Evolutionary conservation across 92 coral and sea anemone genomes (phyloP).

Genomic region (Palythoa caribaeorum): DNA sequence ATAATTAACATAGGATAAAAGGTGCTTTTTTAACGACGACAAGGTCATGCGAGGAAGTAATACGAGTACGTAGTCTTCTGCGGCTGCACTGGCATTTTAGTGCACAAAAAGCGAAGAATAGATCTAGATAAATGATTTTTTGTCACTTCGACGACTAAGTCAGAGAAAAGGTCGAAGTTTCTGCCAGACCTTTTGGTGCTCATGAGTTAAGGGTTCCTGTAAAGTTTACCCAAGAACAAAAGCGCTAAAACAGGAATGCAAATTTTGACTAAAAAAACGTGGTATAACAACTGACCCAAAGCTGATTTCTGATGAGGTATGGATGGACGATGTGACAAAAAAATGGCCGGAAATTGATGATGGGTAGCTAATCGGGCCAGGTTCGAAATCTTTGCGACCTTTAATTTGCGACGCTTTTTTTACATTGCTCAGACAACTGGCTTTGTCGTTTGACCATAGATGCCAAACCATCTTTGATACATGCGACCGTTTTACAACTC

Average conservation of each 20-base stretch:
- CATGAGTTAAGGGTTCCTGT: slow-evolving; percentile 40
- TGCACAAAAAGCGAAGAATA: too few relatives aligned
- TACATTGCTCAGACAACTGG: too few relatives aligned
- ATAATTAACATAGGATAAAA: neutral
- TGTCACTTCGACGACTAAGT: slow-evolving; percentile 1
- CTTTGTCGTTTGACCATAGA: too few relatives aligned
- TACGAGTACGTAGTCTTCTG: too few relatives aligned
- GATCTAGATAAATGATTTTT: slow-evolving; percentile 16
- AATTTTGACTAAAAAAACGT: slow-evolving; percentile 1
- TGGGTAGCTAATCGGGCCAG: slow-evolving; percentile 3
- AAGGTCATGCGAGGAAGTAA: too few relatives aligned
- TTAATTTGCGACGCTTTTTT: too few relatives aligned
- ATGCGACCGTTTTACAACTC: too few relatives aligned
- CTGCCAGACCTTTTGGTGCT: slow-evolving; percentile 54
- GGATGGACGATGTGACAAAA: slow-evolving; percentile 27
- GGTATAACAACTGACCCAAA: neutral
- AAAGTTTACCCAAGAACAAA: slow-evolving; percentile 40
- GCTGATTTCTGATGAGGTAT: neutral
- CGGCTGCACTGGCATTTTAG: neutral
- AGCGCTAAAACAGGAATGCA: neutral
- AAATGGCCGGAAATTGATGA: slow-evolving; percentile 33
- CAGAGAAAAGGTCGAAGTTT: slow-evolving; percentile 29
- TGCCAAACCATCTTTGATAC: too few relatives aligned
- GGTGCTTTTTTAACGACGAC: neutral
- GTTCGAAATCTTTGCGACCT: too few relatives aligned